These are phyloP conservation scores for Asbolus verrucosus DNA, from an alignment of 1,140 invertebrate species.

Conservation along the genomic window DNA sequence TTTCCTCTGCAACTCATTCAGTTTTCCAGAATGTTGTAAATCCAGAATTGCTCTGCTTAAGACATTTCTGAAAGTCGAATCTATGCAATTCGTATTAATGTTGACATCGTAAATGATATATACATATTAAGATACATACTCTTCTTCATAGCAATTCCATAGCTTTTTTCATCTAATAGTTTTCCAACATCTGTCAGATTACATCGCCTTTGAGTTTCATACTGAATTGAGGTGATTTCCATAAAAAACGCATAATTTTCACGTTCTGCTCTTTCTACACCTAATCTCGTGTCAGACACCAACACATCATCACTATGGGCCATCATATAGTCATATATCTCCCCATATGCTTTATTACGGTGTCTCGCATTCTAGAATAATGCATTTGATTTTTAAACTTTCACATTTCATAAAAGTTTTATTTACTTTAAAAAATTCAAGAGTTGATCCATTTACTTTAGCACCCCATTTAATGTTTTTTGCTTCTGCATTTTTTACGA, in stretches of 20 bases:
- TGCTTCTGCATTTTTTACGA: conserved; percentile 83
- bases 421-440: conserved; percentile 67
- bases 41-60: conserved; percentile 81
- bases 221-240: conserved; percentile 79
- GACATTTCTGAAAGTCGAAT: conserved; percentile 76
- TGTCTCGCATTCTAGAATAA: conserved; percentile 20
- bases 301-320: conserved; percentile 72
- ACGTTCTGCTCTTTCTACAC: conserved; percentile 74
- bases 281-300: conserved; percentile 74
- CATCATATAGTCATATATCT: conserved; percentile 81
- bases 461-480: conserved; percentile 79
- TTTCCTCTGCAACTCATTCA: conserved; percentile 80
- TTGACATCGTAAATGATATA: no score
- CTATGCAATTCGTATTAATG: conserved; percentile 67
- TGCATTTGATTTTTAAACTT: background rate
- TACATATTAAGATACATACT: conserved; percentile 64
- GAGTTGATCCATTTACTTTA: conserved; percentile 71
- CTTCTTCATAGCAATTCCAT: conserved; percentile 84
- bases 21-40: conserved; percentile 80
- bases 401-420: background rate
- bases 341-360: conserved; percentile 72
- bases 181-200: conserved; percentile 75
- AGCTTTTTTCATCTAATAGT: conserved; percentile 81
- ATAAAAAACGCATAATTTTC: conserved; percentile 79
- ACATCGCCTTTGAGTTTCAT: conserved; percentile 75